A percentile compares a stretch with the other conserved stretches of the same genome.
phyloP scores from a whole-genome alignment of 2,888 invertebrate species.

The Rhynchonema sp. region DNA sequence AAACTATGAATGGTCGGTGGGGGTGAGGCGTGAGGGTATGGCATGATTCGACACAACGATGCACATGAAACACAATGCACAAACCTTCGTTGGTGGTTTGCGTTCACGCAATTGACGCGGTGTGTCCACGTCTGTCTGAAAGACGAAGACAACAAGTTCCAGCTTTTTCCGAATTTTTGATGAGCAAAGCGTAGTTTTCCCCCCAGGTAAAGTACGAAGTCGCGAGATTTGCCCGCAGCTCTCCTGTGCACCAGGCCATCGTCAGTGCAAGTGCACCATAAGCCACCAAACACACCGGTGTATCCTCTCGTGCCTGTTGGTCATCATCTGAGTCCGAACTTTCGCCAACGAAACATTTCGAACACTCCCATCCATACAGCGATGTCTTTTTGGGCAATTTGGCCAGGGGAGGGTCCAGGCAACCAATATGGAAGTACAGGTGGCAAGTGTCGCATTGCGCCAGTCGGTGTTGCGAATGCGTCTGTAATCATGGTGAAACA shows the following conservation, averaged over 20 bases:
- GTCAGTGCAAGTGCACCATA: too few species aligned
- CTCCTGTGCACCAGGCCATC: too few species aligned
- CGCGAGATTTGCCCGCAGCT: background rate
- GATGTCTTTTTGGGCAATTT: slow-evolving; percentile 88
- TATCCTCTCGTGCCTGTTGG: background rate
- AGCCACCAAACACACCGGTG: background rate
- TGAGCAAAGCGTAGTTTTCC: background rate
- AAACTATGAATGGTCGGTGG: too few species aligned
- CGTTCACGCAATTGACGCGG: background rate
- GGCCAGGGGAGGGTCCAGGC: slow-evolving; percentile 75
- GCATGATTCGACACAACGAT: too few species aligned
- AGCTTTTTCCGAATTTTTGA: background rate
- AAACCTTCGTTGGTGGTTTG: too few species aligned
- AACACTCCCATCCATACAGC: slow-evolving; percentile 58
- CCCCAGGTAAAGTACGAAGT: background rate
- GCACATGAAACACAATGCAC: too few species aligned
- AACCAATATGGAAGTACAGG: slow-evolving; percentile 74
- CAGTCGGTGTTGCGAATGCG: slow-evolving; percentile 73
- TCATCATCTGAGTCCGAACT: background rate
- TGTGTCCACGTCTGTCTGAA: background rate
- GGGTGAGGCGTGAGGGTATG: too few species aligned
- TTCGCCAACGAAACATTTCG: slow-evolving; percentile 5
- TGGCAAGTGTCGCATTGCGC: slow-evolving; percentile 87
- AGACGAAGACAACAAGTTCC: background rate
- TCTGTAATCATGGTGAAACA: too few species aligned